These are phyloP conservation scores for Gavialis gangeticus DNA, from an alignment of 2,113 vertebrate species.

Conservation along the genomic window DNA sequence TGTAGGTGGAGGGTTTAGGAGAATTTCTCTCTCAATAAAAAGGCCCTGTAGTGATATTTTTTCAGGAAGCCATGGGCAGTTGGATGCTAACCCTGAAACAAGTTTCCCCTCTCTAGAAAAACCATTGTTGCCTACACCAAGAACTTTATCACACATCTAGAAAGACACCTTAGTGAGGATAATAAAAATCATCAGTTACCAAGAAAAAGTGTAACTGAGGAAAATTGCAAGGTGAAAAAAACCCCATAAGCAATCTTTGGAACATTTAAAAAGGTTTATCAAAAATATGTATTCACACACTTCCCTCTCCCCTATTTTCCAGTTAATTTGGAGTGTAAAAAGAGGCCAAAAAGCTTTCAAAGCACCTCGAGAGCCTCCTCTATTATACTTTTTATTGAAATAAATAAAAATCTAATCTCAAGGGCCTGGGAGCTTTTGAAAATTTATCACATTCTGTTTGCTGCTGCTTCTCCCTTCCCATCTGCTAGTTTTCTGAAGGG, in stretches of 20 bases:
- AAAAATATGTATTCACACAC: neutral
- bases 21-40: neutral
- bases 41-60: neutral
- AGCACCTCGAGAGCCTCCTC: neutral
- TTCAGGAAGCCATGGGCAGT: neutral
- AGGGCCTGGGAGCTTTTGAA: neutral
- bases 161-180: neutral
- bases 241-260: neutral
- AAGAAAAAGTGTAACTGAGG: neutral
- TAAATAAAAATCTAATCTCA: neutral
- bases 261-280: neutral
- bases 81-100: neutral
- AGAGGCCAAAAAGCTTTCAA: neutral
- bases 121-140: neutral
- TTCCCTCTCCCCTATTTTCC: neutral
- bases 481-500: neutral
- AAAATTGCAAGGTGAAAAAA: neutral
- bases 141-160: neutral
- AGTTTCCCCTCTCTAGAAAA: neutral
- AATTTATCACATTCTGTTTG: neutral
- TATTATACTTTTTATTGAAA: neutral
- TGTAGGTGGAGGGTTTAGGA: accelerated
- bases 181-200: neutral
- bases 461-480: neutral
- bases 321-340: neutral